These are phyloP conservation scores for Onthophagus taurus DNA, from an alignment of 1,140 invertebrate species.

Conservation along the genomic window DNA sequence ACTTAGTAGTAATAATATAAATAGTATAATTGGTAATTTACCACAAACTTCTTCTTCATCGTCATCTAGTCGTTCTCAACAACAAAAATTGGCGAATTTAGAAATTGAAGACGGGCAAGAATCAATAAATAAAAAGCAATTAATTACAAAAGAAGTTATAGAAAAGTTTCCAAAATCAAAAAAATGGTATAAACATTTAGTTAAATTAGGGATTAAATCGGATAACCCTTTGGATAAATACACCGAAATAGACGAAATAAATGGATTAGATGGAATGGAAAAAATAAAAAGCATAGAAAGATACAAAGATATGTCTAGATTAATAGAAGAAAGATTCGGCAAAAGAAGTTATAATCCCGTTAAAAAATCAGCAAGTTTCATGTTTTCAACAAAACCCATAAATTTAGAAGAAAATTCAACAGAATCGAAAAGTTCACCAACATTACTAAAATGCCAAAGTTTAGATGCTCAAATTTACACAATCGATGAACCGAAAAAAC, in stretches of 20 bases:
- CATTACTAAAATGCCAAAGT: constrained; percentile 31
- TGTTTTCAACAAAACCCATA: constrained; percentile 29
- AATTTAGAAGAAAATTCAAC: constrained; percentile 21
- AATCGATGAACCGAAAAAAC: constrained; percentile 13
- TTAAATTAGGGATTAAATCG: constrained; percentile 17
- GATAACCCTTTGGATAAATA: constrained; percentile 15
- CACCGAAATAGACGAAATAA: constrained; percentile 16
- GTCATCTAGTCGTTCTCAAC: not conserved
- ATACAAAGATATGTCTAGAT: constrained; percentile 33
- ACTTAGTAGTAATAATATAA: constrained; percentile 2
- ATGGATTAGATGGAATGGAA: constrained; percentile 24
- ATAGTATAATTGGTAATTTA: not conserved
- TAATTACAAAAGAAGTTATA: constrained; percentile 29
- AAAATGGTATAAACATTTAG: constrained; percentile 33
- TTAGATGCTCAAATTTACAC: constrained; percentile 27
- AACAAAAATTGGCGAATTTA: not conserved
- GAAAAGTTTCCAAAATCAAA: constrained; percentile 31
- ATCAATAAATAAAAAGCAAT: constrained; percentile 20
- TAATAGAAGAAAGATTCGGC: constrained; percentile 32
- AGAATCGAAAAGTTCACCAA: constrained; percentile 18
- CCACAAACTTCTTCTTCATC: not conserved
- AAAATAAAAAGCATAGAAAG: constrained; percentile 28
- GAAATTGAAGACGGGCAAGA: constrained; percentile 3
- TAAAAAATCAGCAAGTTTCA: constrained; percentile 33
- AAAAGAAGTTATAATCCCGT: constrained; percentile 29